Evolutionary conservation across 2,113 vertebrate species (phyloP), one percentile per base, ranked within the genome.

Genomic region (Sander lucioperca): DNA sequence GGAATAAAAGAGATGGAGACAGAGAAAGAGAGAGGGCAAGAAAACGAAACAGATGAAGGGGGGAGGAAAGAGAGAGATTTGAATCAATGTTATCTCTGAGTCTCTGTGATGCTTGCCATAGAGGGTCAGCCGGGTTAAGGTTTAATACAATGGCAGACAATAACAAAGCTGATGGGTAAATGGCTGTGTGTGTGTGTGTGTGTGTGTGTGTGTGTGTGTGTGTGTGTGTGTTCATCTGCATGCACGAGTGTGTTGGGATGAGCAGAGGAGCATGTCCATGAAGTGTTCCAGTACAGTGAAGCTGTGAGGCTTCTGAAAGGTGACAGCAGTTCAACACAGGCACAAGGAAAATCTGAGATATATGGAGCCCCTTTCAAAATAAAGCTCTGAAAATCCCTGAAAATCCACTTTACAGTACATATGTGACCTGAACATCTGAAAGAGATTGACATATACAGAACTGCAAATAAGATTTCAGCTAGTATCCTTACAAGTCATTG

Each of bases 51-150:
- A 62, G 47, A 86, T 85, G 75, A 86, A 73, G 81, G 15, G 43
- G 56, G 69, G 65, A 64, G 75, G 65, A 63, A 78, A 43, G n/a
- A 53, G 70, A 50, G 68, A 79, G 83, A 77, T 91, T 89, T 90
- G 85, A 89, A 83, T 79, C 74, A 81, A 93, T 91, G 88, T 80
- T 91, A 93, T 94, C 92, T 82, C 65, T 2, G 59, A 80, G 83
- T 81, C 72, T 87, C 80, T 70, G 66, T 82, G 84, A 88, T 83
- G 83, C 81, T 76, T 76, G 79, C 85, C 81, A 86, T 86, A 72
- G 85, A 77, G 77, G 88, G 90, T 92, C 87, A 84, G 53, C 25
- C 15, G 56, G 86, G 82, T 89, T 87, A 47, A 56, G 77, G 30
- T 87, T 90, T 90, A 76, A 86, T 75, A 89, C 88, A 77, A 71